A percentile compares a stretch with the other conserved stretches of the same genome.
These are phyloP conservation scores for Caenorhabditis macrosperma DNA, from an alignment of 2,888 invertebrate genomes.

Conservation along the genomic window DNA sequence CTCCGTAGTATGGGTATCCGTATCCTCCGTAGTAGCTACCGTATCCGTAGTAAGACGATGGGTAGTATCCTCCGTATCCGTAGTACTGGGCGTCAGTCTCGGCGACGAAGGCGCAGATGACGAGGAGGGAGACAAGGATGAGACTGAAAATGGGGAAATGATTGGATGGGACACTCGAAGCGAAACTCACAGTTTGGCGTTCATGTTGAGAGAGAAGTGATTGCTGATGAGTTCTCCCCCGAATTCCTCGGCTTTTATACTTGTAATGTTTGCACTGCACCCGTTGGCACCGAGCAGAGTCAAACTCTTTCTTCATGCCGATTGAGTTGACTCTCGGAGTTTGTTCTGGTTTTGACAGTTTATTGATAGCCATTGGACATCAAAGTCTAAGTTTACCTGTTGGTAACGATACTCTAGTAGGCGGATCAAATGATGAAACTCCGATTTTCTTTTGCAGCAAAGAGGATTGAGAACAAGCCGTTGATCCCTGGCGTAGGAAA, in stretches of 20 bases:
- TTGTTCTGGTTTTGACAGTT: slow-evolving; percentile 52
- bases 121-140: slow-evolving; percentile 56
- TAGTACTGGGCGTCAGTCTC: slow-evolving; percentile 58
- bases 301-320: slow-evolving; percentile 18
- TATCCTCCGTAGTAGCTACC: slow-evolving; percentile 41
- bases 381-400: slow-evolving; percentile 50
- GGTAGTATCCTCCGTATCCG: slow-evolving; percentile 42
- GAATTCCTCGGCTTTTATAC: slow-evolving; percentile 44
- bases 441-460: too few species aligned
- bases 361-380: slow-evolving; percentile 30
- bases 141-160: slow-evolving; percentile 38
- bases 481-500: too few species aligned
- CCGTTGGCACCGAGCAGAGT: slow-evolving; percentile 16
- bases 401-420: neutral
- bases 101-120: slow-evolving; percentile 54
- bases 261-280: slow-evolving; percentile 28
- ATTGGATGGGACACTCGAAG: too few species aligned
- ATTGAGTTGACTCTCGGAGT: slow-evolving; percentile 37
- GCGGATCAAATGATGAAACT: too few species aligned
- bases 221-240: slow-evolving; percentile 25
- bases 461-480: too few species aligned
- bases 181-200: slow-evolving; percentile 53
- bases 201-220: slow-evolving; percentile 35
- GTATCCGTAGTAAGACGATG: slow-evolving; percentile 52
- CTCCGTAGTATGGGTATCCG: slow-evolving; percentile 50